phyloP scores from a whole-genome alignment of 1,140 invertebrate genomes.

The Ostrea denselamellosa region DNA sequence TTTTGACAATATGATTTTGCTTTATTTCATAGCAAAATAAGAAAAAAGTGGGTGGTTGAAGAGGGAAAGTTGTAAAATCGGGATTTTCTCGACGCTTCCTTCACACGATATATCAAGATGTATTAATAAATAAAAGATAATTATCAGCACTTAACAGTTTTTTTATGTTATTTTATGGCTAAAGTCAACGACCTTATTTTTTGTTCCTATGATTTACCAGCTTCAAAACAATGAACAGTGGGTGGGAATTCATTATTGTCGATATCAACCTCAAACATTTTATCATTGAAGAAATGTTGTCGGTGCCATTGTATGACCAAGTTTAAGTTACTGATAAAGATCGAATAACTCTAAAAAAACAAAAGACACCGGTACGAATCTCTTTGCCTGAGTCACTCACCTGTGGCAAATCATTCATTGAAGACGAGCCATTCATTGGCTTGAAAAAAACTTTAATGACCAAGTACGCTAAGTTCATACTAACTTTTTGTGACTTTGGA shows the following conservation, averaged over 20 bases:
- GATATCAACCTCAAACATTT: not conserved
- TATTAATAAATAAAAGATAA: not conserved
- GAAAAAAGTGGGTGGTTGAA: not conserved
- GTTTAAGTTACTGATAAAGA: conserved; percentile 29
- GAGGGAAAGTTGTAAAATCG: not conserved
- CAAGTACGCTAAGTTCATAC: conserved; percentile 9
- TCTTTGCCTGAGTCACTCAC: not conserved
- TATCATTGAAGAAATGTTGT: not conserved
- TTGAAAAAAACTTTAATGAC: conserved; percentile 17
- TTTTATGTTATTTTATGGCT: not conserved
- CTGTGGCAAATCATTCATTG: not conserved
- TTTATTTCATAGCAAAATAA: not conserved
- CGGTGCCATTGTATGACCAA: not conserved
- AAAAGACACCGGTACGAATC: not conserved
- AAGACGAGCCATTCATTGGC: conserved; percentile 9
- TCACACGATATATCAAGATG: not conserved
- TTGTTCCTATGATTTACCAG: not conserved
- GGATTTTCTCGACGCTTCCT: not conserved
- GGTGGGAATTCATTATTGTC: not conserved
- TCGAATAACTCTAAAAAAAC: conserved; percentile 15
- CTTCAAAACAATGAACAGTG: not conserved
- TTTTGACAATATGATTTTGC: conserved; percentile 21
- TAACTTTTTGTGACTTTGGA: not conserved
- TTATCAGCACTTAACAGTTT: not conserved
- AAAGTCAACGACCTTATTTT: not conserved